phyloP scores from a whole-genome alignment of 2,797 vertebrate genomes.

The Brotogeris chrysoptera region DNA sequence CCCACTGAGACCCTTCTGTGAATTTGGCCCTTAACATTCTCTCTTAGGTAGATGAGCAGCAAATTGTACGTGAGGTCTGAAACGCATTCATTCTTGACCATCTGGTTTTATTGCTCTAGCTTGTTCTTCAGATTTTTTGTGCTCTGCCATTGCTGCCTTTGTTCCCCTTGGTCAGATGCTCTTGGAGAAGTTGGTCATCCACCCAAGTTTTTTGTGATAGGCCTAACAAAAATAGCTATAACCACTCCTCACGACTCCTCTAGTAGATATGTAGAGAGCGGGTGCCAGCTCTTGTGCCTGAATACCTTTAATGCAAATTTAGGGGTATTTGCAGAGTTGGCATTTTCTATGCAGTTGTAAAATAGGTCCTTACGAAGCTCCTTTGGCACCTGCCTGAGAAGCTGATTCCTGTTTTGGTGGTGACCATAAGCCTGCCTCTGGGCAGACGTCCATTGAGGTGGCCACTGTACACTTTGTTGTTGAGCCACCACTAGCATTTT shows the following conservation, averaged over 20 bases:
- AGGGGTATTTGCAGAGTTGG: not conserved
- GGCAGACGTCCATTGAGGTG: not conserved
- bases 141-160: not conserved
- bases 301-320: not conserved
- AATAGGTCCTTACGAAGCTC: not conserved
- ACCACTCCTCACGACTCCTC: not conserved
- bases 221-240: not conserved
- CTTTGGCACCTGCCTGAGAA: not conserved
- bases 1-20: not conserved
- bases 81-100: not conserved
- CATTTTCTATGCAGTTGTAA: not conserved
- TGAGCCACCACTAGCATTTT: not conserved
- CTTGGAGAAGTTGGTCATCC: not conserved
- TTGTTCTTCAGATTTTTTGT: not conserved
- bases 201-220: not conserved
- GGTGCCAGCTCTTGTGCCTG: not conserved
- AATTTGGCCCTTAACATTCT: not conserved
- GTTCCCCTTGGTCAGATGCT: not conserved
- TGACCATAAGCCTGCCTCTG: not conserved
- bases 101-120: constrained; percentile 1
- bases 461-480: not conserved
- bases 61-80: not conserved
- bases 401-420: not conserved
- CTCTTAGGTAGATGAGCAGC: not conserved
- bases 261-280: not conserved